phyloP scores from a whole-genome alignment of 2,113 vertebrate genomes.

The Thoracochromis brauschi region DNA sequence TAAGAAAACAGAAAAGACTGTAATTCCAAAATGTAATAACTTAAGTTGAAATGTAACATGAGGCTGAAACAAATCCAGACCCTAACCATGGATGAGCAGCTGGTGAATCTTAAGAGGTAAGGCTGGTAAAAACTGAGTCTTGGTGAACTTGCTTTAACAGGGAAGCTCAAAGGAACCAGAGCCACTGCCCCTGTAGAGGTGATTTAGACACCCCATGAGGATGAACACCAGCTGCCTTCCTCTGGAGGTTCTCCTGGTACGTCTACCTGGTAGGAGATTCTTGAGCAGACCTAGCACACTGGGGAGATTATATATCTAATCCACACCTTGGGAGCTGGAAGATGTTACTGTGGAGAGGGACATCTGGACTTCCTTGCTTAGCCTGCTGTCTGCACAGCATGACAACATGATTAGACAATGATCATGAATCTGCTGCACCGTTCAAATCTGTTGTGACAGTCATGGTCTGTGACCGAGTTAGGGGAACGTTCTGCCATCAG shows the following conservation, averaged over 20 bases:
- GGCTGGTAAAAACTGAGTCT: background rate
- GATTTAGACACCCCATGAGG: background rate
- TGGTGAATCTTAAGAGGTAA: background rate
- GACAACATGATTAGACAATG: background rate
- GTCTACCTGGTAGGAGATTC: background rate
- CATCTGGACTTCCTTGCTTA: background rate
- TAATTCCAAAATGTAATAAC: background rate
- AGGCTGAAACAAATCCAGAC: background rate
- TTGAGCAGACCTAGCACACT: background rate
- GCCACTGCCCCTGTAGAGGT: background rate
- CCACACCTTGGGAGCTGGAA: background rate
- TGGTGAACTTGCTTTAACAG: background rate
- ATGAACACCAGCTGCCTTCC: background rate
- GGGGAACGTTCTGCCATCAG: background rate
- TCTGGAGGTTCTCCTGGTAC: background rate
- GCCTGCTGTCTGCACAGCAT: background rate
- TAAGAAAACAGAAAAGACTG: background rate
- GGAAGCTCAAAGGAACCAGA: background rate
- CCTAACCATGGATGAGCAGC: background rate
- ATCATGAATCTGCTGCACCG: background rate
- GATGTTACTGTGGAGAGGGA: background rate
- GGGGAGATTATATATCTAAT: background rate
- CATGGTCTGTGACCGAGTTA: background rate
- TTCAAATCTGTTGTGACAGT: background rate
- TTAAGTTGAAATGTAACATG: background rate